phyloP scores from a whole-genome alignment of 2,113 vertebrate species.

The Trichechus manatus region DNA sequence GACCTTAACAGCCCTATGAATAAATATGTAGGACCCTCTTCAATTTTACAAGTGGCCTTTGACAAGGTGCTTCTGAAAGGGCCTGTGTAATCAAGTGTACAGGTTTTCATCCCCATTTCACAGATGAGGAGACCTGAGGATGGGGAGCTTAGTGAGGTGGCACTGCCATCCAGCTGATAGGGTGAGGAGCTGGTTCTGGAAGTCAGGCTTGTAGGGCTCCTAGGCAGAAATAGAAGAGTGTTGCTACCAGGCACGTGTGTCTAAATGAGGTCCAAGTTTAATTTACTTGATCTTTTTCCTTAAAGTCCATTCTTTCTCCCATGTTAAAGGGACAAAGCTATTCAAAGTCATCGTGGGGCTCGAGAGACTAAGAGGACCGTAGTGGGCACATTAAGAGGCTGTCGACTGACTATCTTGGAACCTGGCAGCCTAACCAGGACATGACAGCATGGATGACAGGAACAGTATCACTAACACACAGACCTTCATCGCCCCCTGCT shows the following conservation, averaged over 20 bases:
- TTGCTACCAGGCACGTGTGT: neutral
- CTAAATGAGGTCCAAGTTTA: neutral
- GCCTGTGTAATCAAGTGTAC: too few relatives aligned
- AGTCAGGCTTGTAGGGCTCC: neutral
- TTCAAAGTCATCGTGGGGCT: neutral
- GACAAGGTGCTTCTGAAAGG: neutral
- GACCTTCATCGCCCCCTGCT: neutral
- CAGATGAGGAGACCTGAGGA: neutral
- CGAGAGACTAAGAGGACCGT: neutral
- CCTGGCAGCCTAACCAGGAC: neutral
- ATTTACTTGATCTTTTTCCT: neutral
- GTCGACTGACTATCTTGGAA: neutral
- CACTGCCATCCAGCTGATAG: neutral
- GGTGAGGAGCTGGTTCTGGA: neutral
- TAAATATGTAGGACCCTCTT: neutral
- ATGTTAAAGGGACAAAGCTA: neutral
- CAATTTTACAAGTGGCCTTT: neutral
- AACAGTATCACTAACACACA: neutral
- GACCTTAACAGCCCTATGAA: neutral
- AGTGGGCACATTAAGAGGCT: neutral
- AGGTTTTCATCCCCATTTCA: neutral
- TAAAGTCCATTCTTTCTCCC: neutral
- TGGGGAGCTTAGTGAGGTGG: neutral
- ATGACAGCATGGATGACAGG: neutral
- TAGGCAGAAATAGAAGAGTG: neutral